Conservation (phyloP, 2,888 invertebrate species). For the Lapara coniferarum region DNA sequence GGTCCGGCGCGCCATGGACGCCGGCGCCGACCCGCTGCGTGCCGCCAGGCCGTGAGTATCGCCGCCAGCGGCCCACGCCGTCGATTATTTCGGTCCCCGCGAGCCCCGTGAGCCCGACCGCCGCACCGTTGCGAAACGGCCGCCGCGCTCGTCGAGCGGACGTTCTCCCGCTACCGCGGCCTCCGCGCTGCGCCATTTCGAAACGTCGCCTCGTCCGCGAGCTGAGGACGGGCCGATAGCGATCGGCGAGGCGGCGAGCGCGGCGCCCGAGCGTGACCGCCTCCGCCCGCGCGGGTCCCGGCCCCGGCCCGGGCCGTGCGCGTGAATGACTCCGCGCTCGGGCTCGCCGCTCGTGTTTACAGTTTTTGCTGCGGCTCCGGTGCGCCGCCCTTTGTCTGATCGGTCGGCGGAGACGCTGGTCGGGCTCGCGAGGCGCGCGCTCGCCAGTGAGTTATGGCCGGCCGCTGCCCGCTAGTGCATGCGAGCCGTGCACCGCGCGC, state of each 20-base stretch:
- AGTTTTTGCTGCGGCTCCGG: slow-evolving; percentile 73
- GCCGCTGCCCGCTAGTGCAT: slow-evolving; percentile 37
- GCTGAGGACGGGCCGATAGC: slow-evolving; percentile 63
- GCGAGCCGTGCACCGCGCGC: slow-evolving; percentile 60
- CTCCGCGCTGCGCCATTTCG: slow-evolving; percentile 82
- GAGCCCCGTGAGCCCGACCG: slow-evolving; percentile 53
- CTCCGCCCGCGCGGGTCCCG: slow-evolving; percentile 57
- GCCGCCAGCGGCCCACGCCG: slow-evolving; percentile 63
- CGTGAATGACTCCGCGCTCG: slow-evolving; percentile 65
- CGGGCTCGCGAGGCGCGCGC: slow-evolving; percentile 59
- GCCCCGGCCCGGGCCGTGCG: slow-evolving; percentile 48
- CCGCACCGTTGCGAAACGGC: slow-evolving; percentile 77
- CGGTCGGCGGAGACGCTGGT: slow-evolving; percentile 60
- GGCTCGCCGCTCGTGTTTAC: slow-evolving; percentile 79
- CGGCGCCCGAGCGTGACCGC: slow-evolving; percentile 80
- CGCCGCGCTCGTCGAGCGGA: slow-evolving; percentile 73
- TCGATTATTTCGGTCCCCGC: slow-evolving; percentile 77
- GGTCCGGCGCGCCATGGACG: slow-evolving; percentile 81
- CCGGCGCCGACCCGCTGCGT: slow-evolving; percentile 79
- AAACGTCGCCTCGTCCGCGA: slow-evolving; percentile 71
- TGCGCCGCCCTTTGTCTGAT: slow-evolving; percentile 72
- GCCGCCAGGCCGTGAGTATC: slow-evolving; percentile 83
- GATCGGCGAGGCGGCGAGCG: slow-evolving; percentile 63
- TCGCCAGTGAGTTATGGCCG: slow-evolving; percentile 65
- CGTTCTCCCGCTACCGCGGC: slow-evolving; percentile 82